Evolutionary conservation across 1,140 invertebrate species (phyloP).

Genomic region (Eriosoma lanigerum): DNA sequence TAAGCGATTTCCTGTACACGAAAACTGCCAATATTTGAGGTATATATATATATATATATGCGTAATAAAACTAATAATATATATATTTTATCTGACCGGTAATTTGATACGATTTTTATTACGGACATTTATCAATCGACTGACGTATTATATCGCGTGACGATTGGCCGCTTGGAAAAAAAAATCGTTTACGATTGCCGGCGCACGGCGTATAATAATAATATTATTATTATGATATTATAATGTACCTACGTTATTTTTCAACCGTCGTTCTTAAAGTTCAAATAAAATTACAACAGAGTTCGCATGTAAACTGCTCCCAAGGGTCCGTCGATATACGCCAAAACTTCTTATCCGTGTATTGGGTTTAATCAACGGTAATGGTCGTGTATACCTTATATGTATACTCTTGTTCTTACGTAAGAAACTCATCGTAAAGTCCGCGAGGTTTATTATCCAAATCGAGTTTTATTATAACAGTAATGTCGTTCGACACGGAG

Average conservation of each 20-base stretch:
- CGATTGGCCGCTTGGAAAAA: constrained; percentile 29
- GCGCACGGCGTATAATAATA: not conserved
- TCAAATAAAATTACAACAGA: constrained; percentile 43
- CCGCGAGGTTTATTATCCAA: constrained; percentile 42
- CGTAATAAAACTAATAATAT: not conserved
- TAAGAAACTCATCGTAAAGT: constrained; percentile 32
- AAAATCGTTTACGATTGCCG: constrained; percentile 28
- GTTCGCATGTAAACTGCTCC: constrained; percentile 48
- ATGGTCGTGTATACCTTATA: not conserved
- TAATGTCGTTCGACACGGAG: not conserved
- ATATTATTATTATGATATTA: not conserved
- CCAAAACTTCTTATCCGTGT: not conserved
- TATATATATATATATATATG: not conserved
- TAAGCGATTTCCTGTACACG: constrained; percentile 31
- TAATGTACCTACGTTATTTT: not conserved
- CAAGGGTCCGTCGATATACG: constrained; percentile 20
- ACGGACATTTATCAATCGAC: constrained; percentile 43
- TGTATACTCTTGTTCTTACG: not conserved
- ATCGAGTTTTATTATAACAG: constrained; percentile 35
- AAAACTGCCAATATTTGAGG: not conserved
- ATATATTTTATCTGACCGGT: constrained; percentile 9
- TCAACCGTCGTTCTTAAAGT: constrained; percentile 5
- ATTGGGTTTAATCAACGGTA: constrained; percentile 48
- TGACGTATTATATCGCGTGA: constrained; percentile 47
- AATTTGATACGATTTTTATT: constrained; percentile 52